A percentile compares a stretch with the other conserved stretches of the same genome.
Conservation (phyloP, 2,113 vertebrate species). For the Phodopus roborovskii region DNA sequence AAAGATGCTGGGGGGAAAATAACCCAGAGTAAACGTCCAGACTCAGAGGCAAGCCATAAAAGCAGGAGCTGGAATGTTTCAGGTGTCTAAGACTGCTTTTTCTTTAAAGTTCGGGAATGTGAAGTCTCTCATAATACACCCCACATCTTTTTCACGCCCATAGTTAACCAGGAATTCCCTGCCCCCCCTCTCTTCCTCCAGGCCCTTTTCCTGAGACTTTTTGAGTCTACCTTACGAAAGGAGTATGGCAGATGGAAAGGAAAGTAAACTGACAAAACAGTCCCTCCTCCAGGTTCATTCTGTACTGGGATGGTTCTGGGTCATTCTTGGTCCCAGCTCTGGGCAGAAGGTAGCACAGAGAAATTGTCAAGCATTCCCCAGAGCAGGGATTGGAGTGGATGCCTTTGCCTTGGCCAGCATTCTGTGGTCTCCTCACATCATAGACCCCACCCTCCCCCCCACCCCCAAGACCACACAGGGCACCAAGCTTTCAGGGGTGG, state of each 20-base stretch:
- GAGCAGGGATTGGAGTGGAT: background rate
- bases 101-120: background rate
- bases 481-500: background rate
- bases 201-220: background rate
- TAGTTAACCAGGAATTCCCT: constrained; percentile 62
- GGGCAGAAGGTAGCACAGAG: background rate
- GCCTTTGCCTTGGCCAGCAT: background rate
- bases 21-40: constrained; percentile 13
- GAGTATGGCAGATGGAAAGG: background rate
- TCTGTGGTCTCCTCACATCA: background rate
- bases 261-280: background rate
- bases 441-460: background rate
- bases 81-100: background rate
- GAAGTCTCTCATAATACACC: background rate
- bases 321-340: background rate
- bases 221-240: background rate
- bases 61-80: background rate
- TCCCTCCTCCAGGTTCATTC: background rate
- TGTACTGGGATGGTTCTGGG: background rate
- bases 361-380: background rate
- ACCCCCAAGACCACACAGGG: background rate
- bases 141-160: background rate
- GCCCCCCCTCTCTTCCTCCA: background rate
- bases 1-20: background rate
- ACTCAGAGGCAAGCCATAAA: background rate